A percentile compares a stretch with the other conserved stretches of the same genome.
These are phyloP conservation scores for Xiphophorus maculatus DNA, from an alignment of 2,113 vertebrate genomes.

Conservation along the genomic window DNA sequence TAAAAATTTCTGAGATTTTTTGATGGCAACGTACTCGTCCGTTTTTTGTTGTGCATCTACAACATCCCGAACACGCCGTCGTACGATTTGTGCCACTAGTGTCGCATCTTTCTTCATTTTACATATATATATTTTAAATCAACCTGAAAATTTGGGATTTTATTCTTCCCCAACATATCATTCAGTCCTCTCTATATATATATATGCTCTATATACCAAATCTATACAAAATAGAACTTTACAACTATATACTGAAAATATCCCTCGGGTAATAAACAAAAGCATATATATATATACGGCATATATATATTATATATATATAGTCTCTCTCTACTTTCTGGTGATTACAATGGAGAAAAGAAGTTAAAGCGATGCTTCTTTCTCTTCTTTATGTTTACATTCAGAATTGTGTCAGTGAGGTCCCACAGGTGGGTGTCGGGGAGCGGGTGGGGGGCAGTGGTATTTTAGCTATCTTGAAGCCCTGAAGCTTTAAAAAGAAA, in stretches of 20 bases:
- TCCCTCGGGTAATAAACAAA: constrained; percentile 80
- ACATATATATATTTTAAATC: not conserved
- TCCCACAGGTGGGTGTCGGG: constrained; percentile 46
- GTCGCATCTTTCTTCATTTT: constrained; percentile 42
- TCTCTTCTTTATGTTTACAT: constrained; percentile 69
- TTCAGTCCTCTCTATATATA: constrained; percentile 30
- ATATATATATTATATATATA: constrained; percentile 50
- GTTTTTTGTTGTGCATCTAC: too few relatives aligned
- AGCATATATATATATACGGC: constrained; percentile 52
- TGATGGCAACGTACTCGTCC: too few relatives aligned
- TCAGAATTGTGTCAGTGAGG: constrained; percentile 74
- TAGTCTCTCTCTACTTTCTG: constrained; percentile 58
- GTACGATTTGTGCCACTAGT: constrained; percentile 51
- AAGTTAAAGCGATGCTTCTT: constrained; percentile 34
- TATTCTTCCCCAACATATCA: not conserved
- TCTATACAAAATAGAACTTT: constrained; percentile 80
- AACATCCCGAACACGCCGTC: too few relatives aligned
- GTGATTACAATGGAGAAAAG: constrained; percentile 45
- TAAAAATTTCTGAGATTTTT: too few relatives aligned
- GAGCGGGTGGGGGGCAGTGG: constrained; percentile 33
- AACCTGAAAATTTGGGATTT: constrained; percentile 49
- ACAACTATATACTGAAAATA: constrained; percentile 80
- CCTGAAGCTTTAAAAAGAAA: constrained; percentile 37
- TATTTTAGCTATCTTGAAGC: constrained; percentile 33
- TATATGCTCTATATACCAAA: constrained; percentile 71